These are phyloP conservation scores for Microctenopoma steveboyesi DNA, from an alignment of 2,797 vertebrate genomes.

Conservation along the genomic window DNA sequence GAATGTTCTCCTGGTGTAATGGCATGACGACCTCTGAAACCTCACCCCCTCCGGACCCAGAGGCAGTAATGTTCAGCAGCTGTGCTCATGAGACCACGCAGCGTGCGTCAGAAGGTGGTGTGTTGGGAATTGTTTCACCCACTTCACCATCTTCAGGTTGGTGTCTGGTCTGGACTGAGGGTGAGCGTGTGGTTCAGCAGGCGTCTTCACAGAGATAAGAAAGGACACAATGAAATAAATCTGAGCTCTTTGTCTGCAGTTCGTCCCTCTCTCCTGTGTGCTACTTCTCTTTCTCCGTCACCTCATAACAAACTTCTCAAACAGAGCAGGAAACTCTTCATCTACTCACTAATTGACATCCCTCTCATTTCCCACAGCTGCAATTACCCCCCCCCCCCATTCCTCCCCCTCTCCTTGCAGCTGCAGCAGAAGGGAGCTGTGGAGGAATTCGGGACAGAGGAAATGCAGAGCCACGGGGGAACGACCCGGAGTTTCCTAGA, in stretches of 20 bases:
- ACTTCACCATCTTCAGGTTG: too few species aligned
- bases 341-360: background rate
- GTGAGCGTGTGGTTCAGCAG: too few species aligned
- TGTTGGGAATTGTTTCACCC: too few species aligned
- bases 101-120: too few species aligned
- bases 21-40: background rate
- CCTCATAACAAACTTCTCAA: background rate
- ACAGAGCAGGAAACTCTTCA: background rate
- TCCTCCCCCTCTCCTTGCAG: conserved; percentile 1
- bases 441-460: conserved; percentile 36
- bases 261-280: too few species aligned
- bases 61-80: conserved; percentile 52
- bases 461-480: conserved; percentile 26
- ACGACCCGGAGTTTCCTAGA: conserved; percentile 12
- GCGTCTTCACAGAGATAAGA: too few species aligned
- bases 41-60: conserved; percentile 7
- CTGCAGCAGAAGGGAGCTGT: conserved; percentile 15
- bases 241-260: too few species aligned
- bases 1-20: conserved; percentile 51
- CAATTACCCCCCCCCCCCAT: background rate
- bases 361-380: background rate
- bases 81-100: conserved; percentile 13
- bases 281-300: too few species aligned
- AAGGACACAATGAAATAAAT: too few species aligned
- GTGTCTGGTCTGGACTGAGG: too few species aligned